phyloP scores from a whole-genome alignment of 1,140 invertebrate genomes.

The Drosophila obscura region DNA sequence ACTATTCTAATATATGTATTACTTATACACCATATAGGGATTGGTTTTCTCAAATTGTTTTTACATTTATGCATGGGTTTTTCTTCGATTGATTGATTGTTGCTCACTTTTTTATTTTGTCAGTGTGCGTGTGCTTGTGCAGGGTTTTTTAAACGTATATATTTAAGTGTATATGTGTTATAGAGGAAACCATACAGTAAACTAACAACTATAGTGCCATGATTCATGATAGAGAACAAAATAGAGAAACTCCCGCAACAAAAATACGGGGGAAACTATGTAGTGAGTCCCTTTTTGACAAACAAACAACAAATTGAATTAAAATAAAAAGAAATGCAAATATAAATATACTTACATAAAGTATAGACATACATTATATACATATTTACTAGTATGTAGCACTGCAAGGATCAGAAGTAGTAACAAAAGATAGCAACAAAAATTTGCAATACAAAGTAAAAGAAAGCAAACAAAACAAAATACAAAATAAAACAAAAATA shows the following conservation, averaged over 20 bases:
- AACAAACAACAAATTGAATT: slow-evolving; percentile 20
- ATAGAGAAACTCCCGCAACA: slow-evolving; percentile 3
- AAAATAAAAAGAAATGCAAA: slow-evolving; percentile 12
- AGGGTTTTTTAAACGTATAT: background rate
- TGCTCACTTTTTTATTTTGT: slow-evolving; percentile 46
- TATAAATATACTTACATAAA: slow-evolving; percentile 19
- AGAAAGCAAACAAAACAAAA: slow-evolving; percentile 17
- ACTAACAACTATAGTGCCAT: slow-evolving; percentile 66
- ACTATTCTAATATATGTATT: slow-evolving; percentile 22
- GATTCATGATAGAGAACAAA: slow-evolving; percentile 37
- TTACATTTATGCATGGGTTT: slow-evolving; percentile 36
- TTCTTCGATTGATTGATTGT: slow-evolving; percentile 34
- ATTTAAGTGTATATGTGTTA: slow-evolving; percentile 22
- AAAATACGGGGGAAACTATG: slow-evolving; percentile 41
- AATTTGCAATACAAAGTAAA: slow-evolving; percentile 17
- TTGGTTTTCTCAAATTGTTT: slow-evolving; percentile 53
- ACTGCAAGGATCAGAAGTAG: slow-evolving; percentile 19
- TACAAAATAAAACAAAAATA: slow-evolving; percentile 27
- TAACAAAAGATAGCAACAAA: slow-evolving; percentile 35
- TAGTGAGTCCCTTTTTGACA: slow-evolving; percentile 58
- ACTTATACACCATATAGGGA: slow-evolving; percentile 36
- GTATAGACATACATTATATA: slow-evolving; percentile 17
- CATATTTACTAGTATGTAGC: slow-evolving; percentile 42
- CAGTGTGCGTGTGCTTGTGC: slow-evolving; percentile 25
- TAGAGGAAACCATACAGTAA: slow-evolving; percentile 39